A percentile compares a stretch with the other conserved stretches of the same genome.
Evolutionary conservation across 2,888 invertebrate species (phyloP).

Genomic region (Glaucopsyche alexis): DNA sequence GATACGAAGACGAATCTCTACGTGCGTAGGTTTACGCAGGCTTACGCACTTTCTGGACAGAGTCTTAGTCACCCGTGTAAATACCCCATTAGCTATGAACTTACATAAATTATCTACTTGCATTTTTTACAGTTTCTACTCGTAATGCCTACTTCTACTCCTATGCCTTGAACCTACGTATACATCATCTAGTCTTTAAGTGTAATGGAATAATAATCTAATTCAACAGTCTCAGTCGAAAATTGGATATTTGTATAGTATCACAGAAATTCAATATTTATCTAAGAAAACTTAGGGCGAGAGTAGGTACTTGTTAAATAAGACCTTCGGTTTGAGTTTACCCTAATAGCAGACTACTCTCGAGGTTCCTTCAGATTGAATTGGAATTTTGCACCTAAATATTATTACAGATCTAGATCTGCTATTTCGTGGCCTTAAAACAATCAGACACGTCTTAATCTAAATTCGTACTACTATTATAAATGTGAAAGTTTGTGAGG

Average conservation of each 20-base stretch:
- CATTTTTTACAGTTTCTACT: too few species aligned
- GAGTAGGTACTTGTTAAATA: neutral
- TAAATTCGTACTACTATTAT: too few species aligned
- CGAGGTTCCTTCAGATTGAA: neutral
- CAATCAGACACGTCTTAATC: neutral
- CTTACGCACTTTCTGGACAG: too few species aligned
- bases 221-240: neutral
- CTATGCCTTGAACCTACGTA: too few species aligned
- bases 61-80: too few species aligned
- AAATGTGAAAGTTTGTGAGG: too few species aligned
- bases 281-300: neutral
- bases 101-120: too few species aligned
- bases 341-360: neutral
- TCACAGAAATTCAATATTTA: conserved; percentile 8
- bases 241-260: conserved; percentile 3
- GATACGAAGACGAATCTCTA: too few species aligned
- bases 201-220: neutral
- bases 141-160: too few species aligned
- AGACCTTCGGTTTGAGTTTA: neutral
- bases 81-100: too few species aligned
- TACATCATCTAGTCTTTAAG: too few species aligned
- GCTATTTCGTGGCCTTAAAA: neutral
- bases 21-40: too few species aligned
- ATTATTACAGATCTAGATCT: neutral
- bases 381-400: neutral